Base-by-base conservation (phyloP, 2,888 invertebrate species). In the Nycteola revayana region DNA sequence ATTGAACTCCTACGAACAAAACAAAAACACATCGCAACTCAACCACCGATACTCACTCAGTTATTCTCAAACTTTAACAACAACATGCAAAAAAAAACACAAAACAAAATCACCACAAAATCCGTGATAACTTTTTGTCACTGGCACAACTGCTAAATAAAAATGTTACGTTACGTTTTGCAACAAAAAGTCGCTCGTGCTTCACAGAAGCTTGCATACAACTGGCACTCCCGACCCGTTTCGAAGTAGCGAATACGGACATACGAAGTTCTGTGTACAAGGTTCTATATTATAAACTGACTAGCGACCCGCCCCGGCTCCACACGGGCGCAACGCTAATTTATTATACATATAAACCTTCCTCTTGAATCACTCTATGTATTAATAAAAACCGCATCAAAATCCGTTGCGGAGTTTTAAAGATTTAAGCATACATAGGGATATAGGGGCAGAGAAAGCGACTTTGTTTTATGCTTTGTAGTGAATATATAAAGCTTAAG, bases 191-290 rank as follows among this genome's bases (percentile, higher is more conserved):
- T 46, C 45, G 46, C 37, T 45, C 41, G 48, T 54, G 50, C 65
- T 21, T 41, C 42, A 34, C 56, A 49, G 53, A 48, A 54, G 63
- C 55, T 50, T 45, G 34, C 36, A 35, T 41, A 36, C 59, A 43
- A 67, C 66, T 66, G 62, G 39, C 59, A 49, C 31, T 32, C 28
- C 32, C 23, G 32, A 35, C 42, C 45, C 40, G 45, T 37, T 43
- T 14, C 22, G 33, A 29, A 21, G 10, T 11, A 28, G 32, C 42
- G 27, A 23, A 36, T 10, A 10, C 6, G 22, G 28, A 40, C 28
- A 49, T 55, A 50, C 50, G 26, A 32, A 20, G 10, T 21, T 22
- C 14, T 38, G 55, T 58, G 56, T 44, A 29, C n/a, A n/a, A n/a
- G n/a, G n/a, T n/a, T n/a, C n/a, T n/a, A n/a, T n/a, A n/a, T n/a